Evolutionary conservation across 2,113 vertebrate species (phyloP), one percentile per base, ranked within the genome.

Genomic region (Platysternon megacephalum): DNA sequence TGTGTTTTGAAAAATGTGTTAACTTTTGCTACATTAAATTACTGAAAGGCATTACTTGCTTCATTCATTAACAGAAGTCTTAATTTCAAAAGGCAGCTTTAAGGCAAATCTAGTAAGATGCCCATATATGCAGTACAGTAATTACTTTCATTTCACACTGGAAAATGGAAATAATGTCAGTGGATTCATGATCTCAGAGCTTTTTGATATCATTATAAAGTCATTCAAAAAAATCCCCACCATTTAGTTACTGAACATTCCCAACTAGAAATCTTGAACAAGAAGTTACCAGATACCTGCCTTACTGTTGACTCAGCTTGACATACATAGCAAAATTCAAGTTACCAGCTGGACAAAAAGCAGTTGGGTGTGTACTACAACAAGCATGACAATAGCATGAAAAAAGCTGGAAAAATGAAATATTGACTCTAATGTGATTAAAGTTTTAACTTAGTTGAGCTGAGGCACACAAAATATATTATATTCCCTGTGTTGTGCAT

Each of bases 151-250:
- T 88, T 79, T 76, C 72, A 91, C 58, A 48, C 52, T 97, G 91
- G 88, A 89, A 98, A 96, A 96, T 96, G 95, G 96, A 97, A 95
- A 90, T 81, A 78, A 97, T 97, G 51, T 97, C 95, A 94, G 87
- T 86, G 96, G 93, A 93, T 97, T 96, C 97, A 95, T 68, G 39
- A 97, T 98, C 90, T 94, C 92, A 90, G 81, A 95, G 96, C 89
- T 95, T 97, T 93, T 93, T 89, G 93, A 97, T 95, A 91, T 96
- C 96, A 98, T 97, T 97, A 97, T 72, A 93, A 97, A 97, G 88
- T 91, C 29, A 95, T 95, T 96, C 96, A 97, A 87, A 90, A 85
- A 87, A 97, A 48, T 84, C 87, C 58, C 91, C 87, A 61, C 42
- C 92, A 83, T 90, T 94, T 97, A 89, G 91, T 96, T 95, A 79